Conservation (phyloP, 2,797 vertebrate species). For the Megaceryle alcyon region DNA sequence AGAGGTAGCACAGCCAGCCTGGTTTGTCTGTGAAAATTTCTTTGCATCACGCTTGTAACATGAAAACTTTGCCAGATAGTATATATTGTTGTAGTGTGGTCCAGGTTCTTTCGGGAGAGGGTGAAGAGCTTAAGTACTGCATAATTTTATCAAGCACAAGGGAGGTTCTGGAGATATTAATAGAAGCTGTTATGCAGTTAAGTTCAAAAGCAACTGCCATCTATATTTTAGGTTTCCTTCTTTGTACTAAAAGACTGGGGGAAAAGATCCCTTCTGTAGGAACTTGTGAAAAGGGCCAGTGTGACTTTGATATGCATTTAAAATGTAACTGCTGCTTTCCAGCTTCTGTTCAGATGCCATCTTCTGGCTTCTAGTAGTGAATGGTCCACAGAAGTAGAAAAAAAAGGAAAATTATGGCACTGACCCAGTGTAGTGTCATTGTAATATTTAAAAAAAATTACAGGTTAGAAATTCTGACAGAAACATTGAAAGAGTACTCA, state of each 20-base stretch:
- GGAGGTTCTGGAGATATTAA: not conserved
- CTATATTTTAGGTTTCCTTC: not conserved
- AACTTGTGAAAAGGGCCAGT: not conserved
- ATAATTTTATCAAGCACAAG: not conserved
- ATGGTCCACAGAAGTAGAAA: not conserved
- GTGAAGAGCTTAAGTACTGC: not conserved
- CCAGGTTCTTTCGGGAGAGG: not conserved
- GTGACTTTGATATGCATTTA: not conserved
- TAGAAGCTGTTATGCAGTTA: not conserved
- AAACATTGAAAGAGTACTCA: not conserved
- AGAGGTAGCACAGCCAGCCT: not conserved
- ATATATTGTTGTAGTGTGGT: not conserved
- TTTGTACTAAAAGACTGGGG: not conserved
- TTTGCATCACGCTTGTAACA: not conserved
- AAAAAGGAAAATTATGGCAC: not conserved
- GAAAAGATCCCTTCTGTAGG: not conserved
- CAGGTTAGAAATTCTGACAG: not conserved
- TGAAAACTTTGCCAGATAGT: not conserved
- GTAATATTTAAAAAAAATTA: not conserved
- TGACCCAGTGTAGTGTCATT: not conserved
- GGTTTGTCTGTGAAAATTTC: not conserved
- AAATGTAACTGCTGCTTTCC: not conserved
- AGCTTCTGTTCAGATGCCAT: not conserved
- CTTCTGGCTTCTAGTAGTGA: not conserved
- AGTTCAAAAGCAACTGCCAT: not conserved